Evolutionary conservation across 2,888 invertebrate genomes (phyloP).

Genomic region (Drosophila flavopinicola): DNA sequence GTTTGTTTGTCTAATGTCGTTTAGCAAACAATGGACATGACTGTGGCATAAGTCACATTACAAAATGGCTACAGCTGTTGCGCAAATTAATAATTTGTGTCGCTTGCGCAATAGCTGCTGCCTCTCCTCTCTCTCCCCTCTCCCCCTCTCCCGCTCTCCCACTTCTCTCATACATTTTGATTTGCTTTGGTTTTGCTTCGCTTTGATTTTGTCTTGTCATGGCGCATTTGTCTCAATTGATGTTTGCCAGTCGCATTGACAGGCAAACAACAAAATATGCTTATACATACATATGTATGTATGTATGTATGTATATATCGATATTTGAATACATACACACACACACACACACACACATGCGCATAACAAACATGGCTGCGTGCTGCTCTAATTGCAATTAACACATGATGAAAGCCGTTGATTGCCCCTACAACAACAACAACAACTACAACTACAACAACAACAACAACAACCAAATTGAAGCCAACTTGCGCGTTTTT

Average conservation of each 20-base stretch:
- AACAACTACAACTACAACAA: constrained; percentile 8
- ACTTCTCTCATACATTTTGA: too few relatives aligned
- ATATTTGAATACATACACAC: constrained; percentile 17
- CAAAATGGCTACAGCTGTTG: constrained; percentile 68
- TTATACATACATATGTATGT: too few relatives aligned
- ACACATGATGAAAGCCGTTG: constrained; percentile 68
- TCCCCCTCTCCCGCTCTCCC: constrained; percentile 18
- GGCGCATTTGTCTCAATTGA: constrained; percentile 56
- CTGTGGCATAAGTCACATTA: constrained; percentile 69
- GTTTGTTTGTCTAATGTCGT: constrained; percentile 75
- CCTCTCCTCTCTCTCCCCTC: too few relatives aligned
- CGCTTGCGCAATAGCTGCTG: constrained; percentile 45
- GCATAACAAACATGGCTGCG: constrained; percentile 48
- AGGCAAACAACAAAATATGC: constrained; percentile 40
- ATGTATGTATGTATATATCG: neutral
- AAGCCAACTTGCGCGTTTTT: constrained; percentile 12
- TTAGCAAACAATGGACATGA: constrained; percentile 73
- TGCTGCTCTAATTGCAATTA: constrained; percentile 72
- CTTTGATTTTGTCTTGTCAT: constrained; percentile 58
- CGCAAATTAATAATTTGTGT: constrained; percentile 74
- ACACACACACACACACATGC: neutral
- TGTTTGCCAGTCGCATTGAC: constrained; percentile 48
- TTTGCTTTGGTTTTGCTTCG: constrained; percentile 20
- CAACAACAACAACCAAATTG: constrained; percentile 6
- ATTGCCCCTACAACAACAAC: constrained; percentile 34